Evolutionary conservation across 2,113 vertebrate species (phyloP), one percentile per base, ranked within the genome.

Genomic region (Triplophysa tibetana): DNA sequence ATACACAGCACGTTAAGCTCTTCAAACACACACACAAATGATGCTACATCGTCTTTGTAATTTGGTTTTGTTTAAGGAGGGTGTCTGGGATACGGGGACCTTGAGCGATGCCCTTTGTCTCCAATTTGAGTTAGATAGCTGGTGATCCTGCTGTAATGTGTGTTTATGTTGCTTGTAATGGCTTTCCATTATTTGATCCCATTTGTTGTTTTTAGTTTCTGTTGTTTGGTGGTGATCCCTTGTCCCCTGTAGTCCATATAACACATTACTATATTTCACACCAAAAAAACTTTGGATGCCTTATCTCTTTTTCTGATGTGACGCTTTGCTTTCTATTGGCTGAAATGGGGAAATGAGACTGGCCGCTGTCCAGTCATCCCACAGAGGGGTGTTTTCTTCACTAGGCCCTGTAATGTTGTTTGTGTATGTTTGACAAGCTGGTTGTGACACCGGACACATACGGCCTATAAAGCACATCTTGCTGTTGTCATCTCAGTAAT

Each of bases 401-500:
- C 66, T 62, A 52, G 29, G 43, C 43, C 17, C n/a, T 52, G 45
- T 43, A 29, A 45, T 50, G 9, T 74, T 75, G 50, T 50, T 21
- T 29, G 14, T 68, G 52, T 65, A 75, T 66, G 75, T 75, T 50
- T 75, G 63, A 73, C 70, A 67, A 73, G 62, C 52, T 50, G 21
- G 7, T 81, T 38, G 75, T 75, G 64, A 81, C 43, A 50, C 50
- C 8, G 24, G 70, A 75, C 79, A 81, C 17, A 48, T 19, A 26
- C 23, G 50, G 33, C 33, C 63, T 67, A 41, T 63, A 38, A 66
- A 67, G 13, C 16, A 24, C 4, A 41, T 65, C 63, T 48, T 52
- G 43, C 67, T 79, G 43, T 70, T 48, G 56, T 70, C 58, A 79
- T 12, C 67, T 38, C 79, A 67, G 58, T 52, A 75, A 75, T 67